phyloP scores from a whole-genome alignment of 1,140 invertebrate species.

The Centruroides sculpturatus region DNA sequence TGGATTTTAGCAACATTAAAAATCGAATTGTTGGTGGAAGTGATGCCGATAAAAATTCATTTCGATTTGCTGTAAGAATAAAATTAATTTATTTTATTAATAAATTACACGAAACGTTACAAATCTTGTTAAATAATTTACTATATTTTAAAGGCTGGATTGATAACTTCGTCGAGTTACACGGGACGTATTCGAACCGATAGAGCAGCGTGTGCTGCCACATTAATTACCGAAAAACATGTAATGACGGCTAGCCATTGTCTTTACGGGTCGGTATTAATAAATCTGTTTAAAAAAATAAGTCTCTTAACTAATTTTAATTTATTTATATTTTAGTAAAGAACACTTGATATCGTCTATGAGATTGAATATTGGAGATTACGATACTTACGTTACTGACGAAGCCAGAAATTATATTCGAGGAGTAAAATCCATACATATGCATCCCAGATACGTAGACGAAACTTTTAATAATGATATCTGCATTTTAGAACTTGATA shows the following conservation, averaged over 20 bases:
- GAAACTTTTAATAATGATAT: constrained; percentile 5
- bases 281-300: no score
- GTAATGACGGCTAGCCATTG: constrained; percentile 29
- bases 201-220: constrained; percentile 20
- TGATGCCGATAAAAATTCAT: no score
- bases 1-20: no score
- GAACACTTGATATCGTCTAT: not conserved
- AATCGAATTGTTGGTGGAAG: no score
- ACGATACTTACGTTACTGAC: not conserved
- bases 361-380: constrained; percentile 2
- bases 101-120: no score
- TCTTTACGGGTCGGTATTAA: constrained; percentile 9
- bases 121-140: no score
- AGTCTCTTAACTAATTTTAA: not conserved
- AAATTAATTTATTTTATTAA: no score
- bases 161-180: no score
- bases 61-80: no score
- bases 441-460: not conserved
- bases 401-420: not conserved
- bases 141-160: no score
- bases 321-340: not conserved
- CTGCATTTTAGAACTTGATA: constrained; percentile 6
- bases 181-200: no score
- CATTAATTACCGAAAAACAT: constrained; percentile 24
- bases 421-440: not conserved